phyloP scores from a whole-genome alignment of 2,888 invertebrate species.

The Drosophila dives region DNA sequence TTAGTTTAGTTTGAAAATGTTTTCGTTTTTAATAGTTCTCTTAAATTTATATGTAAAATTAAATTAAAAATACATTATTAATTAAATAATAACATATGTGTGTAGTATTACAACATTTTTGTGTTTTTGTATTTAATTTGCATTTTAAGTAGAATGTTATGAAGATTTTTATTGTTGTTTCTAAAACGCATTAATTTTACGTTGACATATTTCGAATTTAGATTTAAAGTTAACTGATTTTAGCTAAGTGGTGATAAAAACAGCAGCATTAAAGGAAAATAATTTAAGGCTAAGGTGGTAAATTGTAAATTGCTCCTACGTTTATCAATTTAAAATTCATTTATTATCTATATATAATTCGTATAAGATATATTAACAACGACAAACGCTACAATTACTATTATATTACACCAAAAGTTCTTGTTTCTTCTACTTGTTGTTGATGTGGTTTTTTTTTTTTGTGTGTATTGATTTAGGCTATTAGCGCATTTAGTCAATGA shows the following conservation, averaged over 20 bases:
- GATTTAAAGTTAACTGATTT: slow-evolving; percentile 46
- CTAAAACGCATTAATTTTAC: slow-evolving; percentile 29
- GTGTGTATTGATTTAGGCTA: slow-evolving; percentile 9
- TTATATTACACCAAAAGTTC: slow-evolving; percentile 53
- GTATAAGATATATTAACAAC: slow-evolving; percentile 68
- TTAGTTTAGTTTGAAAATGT: slow-evolving; percentile 26
- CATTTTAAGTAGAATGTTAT: slow-evolving; percentile 50
- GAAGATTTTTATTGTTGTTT: slow-evolving; percentile 47
- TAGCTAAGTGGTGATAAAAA: slow-evolving; percentile 46
- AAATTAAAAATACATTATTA: slow-evolving; percentile 38
- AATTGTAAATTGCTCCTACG: slow-evolving; percentile 34
- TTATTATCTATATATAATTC: slow-evolving; percentile 27
- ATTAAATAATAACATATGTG: slow-evolving; percentile 38
- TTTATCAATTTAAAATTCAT: not conserved
- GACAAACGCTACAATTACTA: slow-evolving; percentile 58
- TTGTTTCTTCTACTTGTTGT: slow-evolving; percentile 27
- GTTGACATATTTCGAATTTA: slow-evolving; percentile 51
- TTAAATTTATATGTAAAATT: slow-evolving; percentile 47
- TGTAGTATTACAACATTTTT: slow-evolving; percentile 26
- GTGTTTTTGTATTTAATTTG: slow-evolving; percentile 2
- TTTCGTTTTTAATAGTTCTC: slow-evolving; percentile 35
- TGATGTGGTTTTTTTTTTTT: slow-evolving; percentile 9
- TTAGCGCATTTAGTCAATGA: slow-evolving; percentile 5
- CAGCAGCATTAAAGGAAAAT: slow-evolving; percentile 23
- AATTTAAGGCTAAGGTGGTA: slow-evolving; percentile 7